These are phyloP conservation scores for Drosophila sucinea DNA, from an alignment of 1,140 invertebrate species.

Conservation along the genomic window DNA sequence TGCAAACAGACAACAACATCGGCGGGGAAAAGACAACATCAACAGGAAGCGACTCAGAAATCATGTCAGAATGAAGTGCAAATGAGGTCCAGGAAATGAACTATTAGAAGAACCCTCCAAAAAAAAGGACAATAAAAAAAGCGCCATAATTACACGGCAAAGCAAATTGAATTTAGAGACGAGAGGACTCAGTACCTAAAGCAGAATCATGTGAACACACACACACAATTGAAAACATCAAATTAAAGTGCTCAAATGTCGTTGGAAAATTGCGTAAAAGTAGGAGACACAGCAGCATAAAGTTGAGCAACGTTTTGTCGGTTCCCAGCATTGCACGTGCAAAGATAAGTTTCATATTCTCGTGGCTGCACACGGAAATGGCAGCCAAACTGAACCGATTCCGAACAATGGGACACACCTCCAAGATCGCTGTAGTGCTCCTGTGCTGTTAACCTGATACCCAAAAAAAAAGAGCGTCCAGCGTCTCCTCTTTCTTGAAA, in stretches of 20 bases:
- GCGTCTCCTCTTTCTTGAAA: slow-evolving; percentile 63
- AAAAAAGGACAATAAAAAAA: slow-evolving; percentile 59
- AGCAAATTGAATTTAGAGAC: slow-evolving; percentile 61
- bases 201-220: slow-evolving; percentile 62
- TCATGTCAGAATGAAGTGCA: slow-evolving; percentile 77
- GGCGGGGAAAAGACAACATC: slow-evolving; percentile 46
- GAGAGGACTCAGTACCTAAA: not conserved
- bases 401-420: slow-evolving; percentile 75
- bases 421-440: slow-evolving; percentile 48
- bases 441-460: slow-evolving; percentile 70
- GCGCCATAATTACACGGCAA: slow-evolving; percentile 68
- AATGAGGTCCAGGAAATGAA: slow-evolving; percentile 71
- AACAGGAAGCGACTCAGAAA: slow-evolving; percentile 82
- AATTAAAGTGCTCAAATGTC: slow-evolving; percentile 78
- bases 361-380: slow-evolving; percentile 67
- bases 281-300: slow-evolving; percentile 55
- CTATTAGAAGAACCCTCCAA: slow-evolving; percentile 61
- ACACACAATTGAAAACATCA: slow-evolving; percentile 65
- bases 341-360: slow-evolving; percentile 75
- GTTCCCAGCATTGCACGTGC: slow-evolving; percentile 78
- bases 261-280: slow-evolving; percentile 58
- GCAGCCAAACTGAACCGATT: not conserved
- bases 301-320: slow-evolving; percentile 79
- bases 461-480: slow-evolving; percentile 21
- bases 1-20: slow-evolving; percentile 55